A percentile compares a stretch with the other conserved stretches of the same genome.
Conservation (phyloP, 2,797 vertebrate species). For the Lophius americanus region DNA sequence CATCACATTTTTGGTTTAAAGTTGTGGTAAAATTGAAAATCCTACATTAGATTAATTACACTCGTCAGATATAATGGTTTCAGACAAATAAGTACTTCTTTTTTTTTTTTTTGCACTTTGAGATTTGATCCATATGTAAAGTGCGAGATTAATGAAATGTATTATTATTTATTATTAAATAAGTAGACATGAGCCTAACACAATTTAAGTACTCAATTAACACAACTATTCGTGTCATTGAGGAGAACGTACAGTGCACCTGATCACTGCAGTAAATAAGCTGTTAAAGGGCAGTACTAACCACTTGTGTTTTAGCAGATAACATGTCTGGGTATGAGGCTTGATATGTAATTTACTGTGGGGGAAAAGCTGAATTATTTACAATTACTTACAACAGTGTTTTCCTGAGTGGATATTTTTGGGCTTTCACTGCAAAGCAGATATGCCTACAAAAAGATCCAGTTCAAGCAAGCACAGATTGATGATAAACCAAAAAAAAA, state of each 20-base stretch:
- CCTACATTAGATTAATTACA: too few relatives aligned
- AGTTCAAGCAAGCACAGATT: constrained; percentile 59
- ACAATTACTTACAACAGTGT: background rate
- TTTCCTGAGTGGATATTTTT: constrained; percentile 2
- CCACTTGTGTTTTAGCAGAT: constrained; percentile 1
- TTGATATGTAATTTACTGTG: background rate
- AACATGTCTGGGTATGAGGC: background rate
- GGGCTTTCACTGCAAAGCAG: constrained; percentile 17
- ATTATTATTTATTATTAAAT: too few relatives aligned
- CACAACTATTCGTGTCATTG: background rate
- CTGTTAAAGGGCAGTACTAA: background rate
- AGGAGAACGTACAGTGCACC: background rate
- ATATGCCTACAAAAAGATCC: constrained; percentile 37
- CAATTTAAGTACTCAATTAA: background rate
- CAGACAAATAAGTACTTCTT: too few relatives aligned
- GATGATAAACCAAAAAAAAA: constrained; percentile 70
- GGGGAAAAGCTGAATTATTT: constrained; percentile 9
- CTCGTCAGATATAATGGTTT: too few relatives aligned
- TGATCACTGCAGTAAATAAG: background rate
- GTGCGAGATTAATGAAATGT: too few relatives aligned
- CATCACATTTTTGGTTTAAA: too few relatives aligned
- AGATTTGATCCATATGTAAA: too few relatives aligned
- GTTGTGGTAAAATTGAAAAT: too few relatives aligned
- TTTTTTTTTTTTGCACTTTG: too few relatives aligned
- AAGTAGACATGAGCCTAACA: background rate